Conservation (phyloP, 2,113 vertebrate genomes). For the Mormyrus iriodes region DNA sequence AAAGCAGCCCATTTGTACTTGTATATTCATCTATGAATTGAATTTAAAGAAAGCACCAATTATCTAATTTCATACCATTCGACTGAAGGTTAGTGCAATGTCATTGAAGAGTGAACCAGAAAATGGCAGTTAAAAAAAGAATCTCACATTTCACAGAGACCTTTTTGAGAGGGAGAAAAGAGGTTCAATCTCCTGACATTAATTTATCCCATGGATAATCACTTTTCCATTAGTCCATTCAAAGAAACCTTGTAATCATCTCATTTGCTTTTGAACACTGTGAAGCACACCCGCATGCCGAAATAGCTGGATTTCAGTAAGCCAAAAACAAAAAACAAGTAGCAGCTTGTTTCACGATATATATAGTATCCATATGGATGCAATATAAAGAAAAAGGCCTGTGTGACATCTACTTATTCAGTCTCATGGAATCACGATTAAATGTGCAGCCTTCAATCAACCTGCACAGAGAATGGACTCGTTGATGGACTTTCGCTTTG, state of each 20-base stretch:
- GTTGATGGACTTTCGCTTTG: neutral
- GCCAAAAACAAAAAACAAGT: slow-evolving; percentile 25
- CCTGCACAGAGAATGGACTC: neutral
- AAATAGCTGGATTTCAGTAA: slow-evolving; percentile 18
- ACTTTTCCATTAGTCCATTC: slow-evolving; percentile 39
- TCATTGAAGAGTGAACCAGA: slow-evolving; percentile 14
- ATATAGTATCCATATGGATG: neutral
- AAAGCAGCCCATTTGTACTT: neutral
- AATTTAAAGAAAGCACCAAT: slow-evolving; percentile 3
- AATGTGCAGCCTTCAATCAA: neutral
- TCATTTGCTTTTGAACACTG: slow-evolving; percentile 28
- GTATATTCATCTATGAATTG: neutral
- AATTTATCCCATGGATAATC: slow-evolving; percentile 48
- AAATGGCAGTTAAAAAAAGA: neutral
- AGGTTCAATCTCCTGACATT: slow-evolving; percentile 20
- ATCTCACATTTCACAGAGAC: slow-evolving; percentile 17
- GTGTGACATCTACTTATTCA: neutral
- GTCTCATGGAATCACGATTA: neutral
- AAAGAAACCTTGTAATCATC: slow-evolving; percentile 35
- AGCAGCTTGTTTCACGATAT: neutral
- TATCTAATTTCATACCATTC: neutral
- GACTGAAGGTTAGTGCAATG: slow-evolving; percentile 1
- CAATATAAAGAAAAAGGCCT: neutral
- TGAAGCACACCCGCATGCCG: slow-evolving; percentile 22
- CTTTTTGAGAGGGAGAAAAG: slow-evolving; percentile 34